Conservation (phyloP, 2,797 vertebrate species). For the Cyprinodon diabolis region DNA sequence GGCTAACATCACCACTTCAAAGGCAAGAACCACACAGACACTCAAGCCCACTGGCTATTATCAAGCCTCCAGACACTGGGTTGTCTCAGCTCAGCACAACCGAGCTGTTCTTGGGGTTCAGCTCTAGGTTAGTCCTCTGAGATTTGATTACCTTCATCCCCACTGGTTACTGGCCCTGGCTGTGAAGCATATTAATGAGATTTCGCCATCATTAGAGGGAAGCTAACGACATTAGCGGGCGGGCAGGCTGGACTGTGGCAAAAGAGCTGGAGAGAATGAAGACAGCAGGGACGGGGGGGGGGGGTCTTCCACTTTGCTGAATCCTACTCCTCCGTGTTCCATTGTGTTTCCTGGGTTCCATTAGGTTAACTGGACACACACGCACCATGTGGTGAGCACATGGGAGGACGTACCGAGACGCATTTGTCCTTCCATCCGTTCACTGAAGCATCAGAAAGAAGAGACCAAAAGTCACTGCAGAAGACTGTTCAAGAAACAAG, state of each 20-base stretch:
- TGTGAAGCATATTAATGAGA: slow-evolving; percentile 84
- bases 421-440: slow-evolving; percentile 57
- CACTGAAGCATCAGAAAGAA: slow-evolving; percentile 49
- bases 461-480: slow-evolving; percentile 53
- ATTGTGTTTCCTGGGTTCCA: slow-evolving; percentile 54
- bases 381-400: slow-evolving; percentile 42
- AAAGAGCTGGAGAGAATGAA: slow-evolving; percentile 56
- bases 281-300: slow-evolving; percentile 23
- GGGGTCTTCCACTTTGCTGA: slow-evolving; percentile 60
- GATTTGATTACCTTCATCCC: slow-evolving; percentile 80
- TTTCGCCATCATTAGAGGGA: slow-evolving; percentile 78
- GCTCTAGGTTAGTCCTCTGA: slow-evolving; percentile 76
- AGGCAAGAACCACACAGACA: slow-evolving; percentile 43
- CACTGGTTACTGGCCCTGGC: slow-evolving; percentile 77
- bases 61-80: slow-evolving; percentile 57
- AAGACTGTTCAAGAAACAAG: slow-evolving; percentile 57
- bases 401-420: slow-evolving; percentile 43
- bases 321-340: slow-evolving; percentile 48
- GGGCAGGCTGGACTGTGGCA: slow-evolving; percentile 58
- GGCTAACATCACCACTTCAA: slow-evolving; percentile 76
- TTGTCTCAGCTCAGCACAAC: slow-evolving; percentile 49
- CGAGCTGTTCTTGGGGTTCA: slow-evolving; percentile 73
- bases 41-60: slow-evolving; percentile 60
- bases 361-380: slow-evolving; percentile 62
- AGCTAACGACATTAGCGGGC: slow-evolving; percentile 76